Evolutionary conservation across 2,888 invertebrate species (phyloP), one percentile per base, ranked within the genome.

Genomic region (Uropetala carovei): DNA sequence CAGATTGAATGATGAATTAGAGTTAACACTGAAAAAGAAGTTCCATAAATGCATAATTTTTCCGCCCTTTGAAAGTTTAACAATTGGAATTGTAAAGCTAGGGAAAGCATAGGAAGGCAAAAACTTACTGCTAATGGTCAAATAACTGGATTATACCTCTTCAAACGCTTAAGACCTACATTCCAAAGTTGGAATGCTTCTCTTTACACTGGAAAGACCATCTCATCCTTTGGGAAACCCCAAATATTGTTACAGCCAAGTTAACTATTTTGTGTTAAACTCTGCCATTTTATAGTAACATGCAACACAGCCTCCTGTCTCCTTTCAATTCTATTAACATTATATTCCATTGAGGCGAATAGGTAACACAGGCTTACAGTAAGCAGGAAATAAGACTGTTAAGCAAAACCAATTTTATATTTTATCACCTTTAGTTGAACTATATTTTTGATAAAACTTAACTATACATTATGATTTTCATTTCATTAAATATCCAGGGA

Each of bases 301-400:
- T 75, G 75, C 75, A 75, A 75, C 75, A 75, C 75, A 75, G 75
- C 75, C 75, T 75, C 27, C 75, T 14, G 11, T 75, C 75, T 75
- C 75, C 75, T 27, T 27, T 27, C 9, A 10, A 75, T 13, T 16
- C 75, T 75, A 75, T 75, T 27, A 75, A 22, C 75, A 75, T 75
- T 75, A 27, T 0, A 27, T 75, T 75, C 22, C 22, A 75, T 27
- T 75, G 22, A 75, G 75, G 22, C 22, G 22, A 13, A 27, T 27
- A 75, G 75, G 75, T 75, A 75, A 75, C 27, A 22, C 22, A 75
- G 75, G 75, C 27, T 75, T 27, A 75, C 75, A 75, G 27, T 75
- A 75, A 27, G 27, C 75, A 22, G 22, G 16, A 75, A 75, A 75
- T 27, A 75, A 75, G 75, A 75, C 27, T 27, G 27, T 75, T 10